Percentiles rank a stretch among this genome's conserved stretches.
These are phyloP conservation scores for Indicator maculatus DNA, from an alignment of 2,113 vertebrate genomes.

Conservation along the genomic window DNA sequence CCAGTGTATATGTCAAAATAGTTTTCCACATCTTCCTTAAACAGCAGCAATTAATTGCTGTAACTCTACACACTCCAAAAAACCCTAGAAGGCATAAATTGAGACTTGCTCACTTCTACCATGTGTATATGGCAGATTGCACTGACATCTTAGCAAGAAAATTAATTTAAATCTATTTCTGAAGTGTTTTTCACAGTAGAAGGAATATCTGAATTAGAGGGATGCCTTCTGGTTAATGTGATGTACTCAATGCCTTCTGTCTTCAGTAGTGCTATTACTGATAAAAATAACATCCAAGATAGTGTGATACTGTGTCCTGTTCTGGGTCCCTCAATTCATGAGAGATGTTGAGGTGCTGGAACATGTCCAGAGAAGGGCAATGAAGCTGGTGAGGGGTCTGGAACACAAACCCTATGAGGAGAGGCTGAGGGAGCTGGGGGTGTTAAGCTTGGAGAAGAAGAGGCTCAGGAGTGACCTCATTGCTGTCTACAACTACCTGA, in stretches of 20 bases:
- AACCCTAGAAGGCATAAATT: background rate
- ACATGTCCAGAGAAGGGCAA: no score
- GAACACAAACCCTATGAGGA: no score
- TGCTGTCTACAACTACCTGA: no score
- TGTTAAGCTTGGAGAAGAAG: no score
- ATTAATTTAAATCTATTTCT: slow-evolving; percentile 5
- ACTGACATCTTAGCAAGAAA: background rate
- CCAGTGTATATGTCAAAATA: slow-evolving; percentile 10
- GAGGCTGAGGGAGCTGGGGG: no score
- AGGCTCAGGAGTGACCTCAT: no score
- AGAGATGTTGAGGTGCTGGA: no score
- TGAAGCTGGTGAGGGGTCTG: no score
- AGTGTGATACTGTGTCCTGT: no score
- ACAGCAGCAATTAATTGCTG: slow-evolving; percentile 33
- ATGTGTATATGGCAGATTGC: background rate
- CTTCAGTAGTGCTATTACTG: background rate
- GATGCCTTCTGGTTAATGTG: background rate
- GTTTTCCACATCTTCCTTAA: background rate
- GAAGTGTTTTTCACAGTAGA: background rate
- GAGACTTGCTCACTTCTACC: background rate
- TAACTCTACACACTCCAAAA: background rate
- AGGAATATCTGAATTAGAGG: background rate
- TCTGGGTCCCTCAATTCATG: no score
- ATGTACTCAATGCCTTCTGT: background rate
- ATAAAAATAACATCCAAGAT: background rate